Conservation (phyloP, 2,113 vertebrate species). For the Petroica traversi region DNA sequence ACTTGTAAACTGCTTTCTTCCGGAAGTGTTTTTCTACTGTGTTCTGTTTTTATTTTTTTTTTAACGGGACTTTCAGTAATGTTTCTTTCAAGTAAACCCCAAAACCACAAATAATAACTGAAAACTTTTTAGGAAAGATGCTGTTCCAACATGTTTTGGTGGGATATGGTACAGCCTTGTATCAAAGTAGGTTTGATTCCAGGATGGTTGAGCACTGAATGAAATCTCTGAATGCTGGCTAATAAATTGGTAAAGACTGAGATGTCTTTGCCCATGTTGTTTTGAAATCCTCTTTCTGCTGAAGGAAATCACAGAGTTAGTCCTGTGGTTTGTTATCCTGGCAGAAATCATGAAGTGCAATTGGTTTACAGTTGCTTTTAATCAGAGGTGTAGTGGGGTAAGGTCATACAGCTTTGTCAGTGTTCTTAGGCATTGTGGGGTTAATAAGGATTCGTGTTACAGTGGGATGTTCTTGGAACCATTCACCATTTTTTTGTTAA, state of each 20-base stretch:
- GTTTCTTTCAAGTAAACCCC: neutral
- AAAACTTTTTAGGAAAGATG: neutral
- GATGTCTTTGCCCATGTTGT: neutral
- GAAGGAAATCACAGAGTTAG: neutral
- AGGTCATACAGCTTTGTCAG: neutral
- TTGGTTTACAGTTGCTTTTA: neutral
- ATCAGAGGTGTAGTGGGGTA: neutral
- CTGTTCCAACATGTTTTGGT: neutral
- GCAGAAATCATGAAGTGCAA: neutral
- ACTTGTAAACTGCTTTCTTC: constrained; percentile 10
- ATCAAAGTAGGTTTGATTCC: neutral
- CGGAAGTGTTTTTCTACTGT: neutral
- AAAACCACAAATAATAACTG: neutral
- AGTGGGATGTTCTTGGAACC: neutral
- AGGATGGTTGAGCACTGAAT: neutral
- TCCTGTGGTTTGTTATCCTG: neutral
- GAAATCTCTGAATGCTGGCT: neutral
- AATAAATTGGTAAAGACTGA: neutral
- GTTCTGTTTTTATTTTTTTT: no score
- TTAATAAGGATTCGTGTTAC: neutral
- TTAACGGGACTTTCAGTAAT: neutral
- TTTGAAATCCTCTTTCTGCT: neutral
- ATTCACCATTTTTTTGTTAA: neutral
- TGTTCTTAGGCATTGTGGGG: neutral
- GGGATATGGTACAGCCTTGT: neutral